Evolutionary conservation across 1,140 invertebrate genomes (phyloP).

Genomic region (Panagrolaimus sp.): DNA sequence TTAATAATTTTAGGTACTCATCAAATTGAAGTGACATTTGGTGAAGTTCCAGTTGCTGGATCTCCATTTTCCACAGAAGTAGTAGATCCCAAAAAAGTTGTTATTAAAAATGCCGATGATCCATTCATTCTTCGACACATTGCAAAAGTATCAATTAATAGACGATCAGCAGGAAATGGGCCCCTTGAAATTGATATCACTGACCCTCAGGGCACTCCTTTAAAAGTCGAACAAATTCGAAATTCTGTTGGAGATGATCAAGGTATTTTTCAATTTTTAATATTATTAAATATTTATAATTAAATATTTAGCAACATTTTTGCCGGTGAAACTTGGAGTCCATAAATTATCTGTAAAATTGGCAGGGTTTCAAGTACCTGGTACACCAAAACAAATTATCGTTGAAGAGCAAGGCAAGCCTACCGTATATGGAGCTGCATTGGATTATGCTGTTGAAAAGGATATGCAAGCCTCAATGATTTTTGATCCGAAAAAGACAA

Average conservation of each 20-base stretch:
- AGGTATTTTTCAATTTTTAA: slow-evolving; percentile 53
- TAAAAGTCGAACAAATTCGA: slow-evolving; percentile 73
- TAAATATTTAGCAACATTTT: slow-evolving; percentile 69
- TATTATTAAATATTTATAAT: too few relatives aligned
- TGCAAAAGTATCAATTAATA: slow-evolving; percentile 59
- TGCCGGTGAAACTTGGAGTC: slow-evolving; percentile 78
- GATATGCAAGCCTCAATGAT: slow-evolving; percentile 61
- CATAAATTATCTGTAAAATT: slow-evolving; percentile 82
- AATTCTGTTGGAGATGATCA: slow-evolving; percentile 66
- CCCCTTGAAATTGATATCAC: slow-evolving; percentile 81
- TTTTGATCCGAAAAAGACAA: slow-evolving; percentile 61
- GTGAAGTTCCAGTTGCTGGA: slow-evolving; percentile 80
- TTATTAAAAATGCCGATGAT: slow-evolving; percentile 61
- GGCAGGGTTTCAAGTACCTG: slow-evolving; percentile 70
- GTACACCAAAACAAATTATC: slow-evolving; percentile 65
- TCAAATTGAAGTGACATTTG: slow-evolving; percentile 80
- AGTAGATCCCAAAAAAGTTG: slow-evolving; percentile 76
- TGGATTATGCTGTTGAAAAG: slow-evolving; percentile 59
- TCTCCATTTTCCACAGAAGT: slow-evolving; percentile 92
- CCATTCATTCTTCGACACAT: slow-evolving; percentile 60
- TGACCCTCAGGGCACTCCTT: slow-evolving; percentile 77
- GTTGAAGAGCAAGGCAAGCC: slow-evolving; percentile 67
- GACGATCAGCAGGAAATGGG: slow-evolving; percentile 65
- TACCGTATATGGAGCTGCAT: slow-evolving; percentile 66
- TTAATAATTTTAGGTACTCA: slow-evolving; percentile 66